Base-by-base conservation (phyloP, 2,113 vertebrate species). In the Spilogale gracilis region DNA sequence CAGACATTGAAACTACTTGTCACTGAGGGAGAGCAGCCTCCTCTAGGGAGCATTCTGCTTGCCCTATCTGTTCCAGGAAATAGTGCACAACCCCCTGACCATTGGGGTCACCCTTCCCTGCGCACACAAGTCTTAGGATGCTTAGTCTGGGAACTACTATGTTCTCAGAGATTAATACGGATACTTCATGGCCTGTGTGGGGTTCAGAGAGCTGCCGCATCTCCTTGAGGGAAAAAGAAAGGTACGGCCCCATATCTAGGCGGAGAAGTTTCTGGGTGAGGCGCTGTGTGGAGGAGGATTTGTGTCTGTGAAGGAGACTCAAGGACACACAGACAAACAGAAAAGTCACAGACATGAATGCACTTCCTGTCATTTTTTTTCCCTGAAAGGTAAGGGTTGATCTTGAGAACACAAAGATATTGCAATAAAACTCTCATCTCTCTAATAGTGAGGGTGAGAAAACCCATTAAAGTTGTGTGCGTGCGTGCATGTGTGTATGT, bases 381-480 rank as follows among this genome's bases (percentile, higher is more conserved):
- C 48, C 4, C 45, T 20, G 71, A 73, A 89, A 90, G 94, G 54
- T 48, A 80, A 88, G 94, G 52, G 32, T 50, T 43, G 30, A 92
- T 79, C 91, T 91, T 92, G 48, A 96, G 78, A 92, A 84, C 38
- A 76, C 8, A 85, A 95, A 65, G 65, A 94, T 93, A 92, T 83
- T 92, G 78, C 4, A 93, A 69, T 95, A 98, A 95, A 88, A 48
- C 30, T 73, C 48, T 97, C n/a, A 58, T 96, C 87, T 82, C 94
- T 97, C 58, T 95, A 63, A 91, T 65, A 89, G 89, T 17, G 91
- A 94, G 91, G 63, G 85, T 94, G 93, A 98, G 96, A 98, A 96
- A 97, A 98, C 69, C 84, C 92, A 93, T 95, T 94, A 73, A 96
- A 96, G 89, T 58, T 92, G 94, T 95, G 85, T 71, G 32, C 56